Evolutionary conservation across 2,113 vertebrate species (phyloP), one percentile per base, ranked within the genome.

Genomic region (Hemiprocne comata): DNA sequence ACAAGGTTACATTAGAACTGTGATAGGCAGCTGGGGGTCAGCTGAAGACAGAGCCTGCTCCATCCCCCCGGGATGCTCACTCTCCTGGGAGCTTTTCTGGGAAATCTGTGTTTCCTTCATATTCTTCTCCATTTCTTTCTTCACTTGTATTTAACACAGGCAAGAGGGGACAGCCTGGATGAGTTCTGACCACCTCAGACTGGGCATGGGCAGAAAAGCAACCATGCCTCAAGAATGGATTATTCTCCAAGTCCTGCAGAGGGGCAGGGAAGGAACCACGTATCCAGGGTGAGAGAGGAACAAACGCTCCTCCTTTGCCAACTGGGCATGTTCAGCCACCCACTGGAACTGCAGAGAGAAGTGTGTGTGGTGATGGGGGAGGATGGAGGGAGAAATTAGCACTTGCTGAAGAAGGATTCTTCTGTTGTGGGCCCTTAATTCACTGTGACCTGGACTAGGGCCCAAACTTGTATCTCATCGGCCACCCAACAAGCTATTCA

Each of bases 11-110:
- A 58, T 77, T 15, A 89, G 92, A 75, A 66, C 17, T 72, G 94
- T 77, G 67, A 23, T 28, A 13, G 81, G 94, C 70, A 84, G 74
- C 62, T 33, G 85, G 94, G 98, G 96, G 95, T 97, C 94, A 96
- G 92, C 15, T 29, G 92, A 19, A 95, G 95, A 81, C 90, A 96
- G 36, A 95, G 94, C 84, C 85, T 5, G 6, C 61, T 33, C 50
- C 36, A 31, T 14, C 90, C 5, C 54, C 90, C 60, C 0, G 2
- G 1, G 23, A 17, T 2, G 79, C 21, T 29, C 38, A 2, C 19
- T 5, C 72, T 90, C 44, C 62, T 60, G 13, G 34, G 25, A 6
- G 8, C 38, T 58, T 11, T n/a, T 8, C 65, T 34, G 51, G 40
- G 33, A 90, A 87, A 55, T 5, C 42, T 54, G 15, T 15, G 19